Evolutionary conservation across 2,888 invertebrate genomes (phyloP).

Genomic region (Coleophora flavipennella): DNA sequence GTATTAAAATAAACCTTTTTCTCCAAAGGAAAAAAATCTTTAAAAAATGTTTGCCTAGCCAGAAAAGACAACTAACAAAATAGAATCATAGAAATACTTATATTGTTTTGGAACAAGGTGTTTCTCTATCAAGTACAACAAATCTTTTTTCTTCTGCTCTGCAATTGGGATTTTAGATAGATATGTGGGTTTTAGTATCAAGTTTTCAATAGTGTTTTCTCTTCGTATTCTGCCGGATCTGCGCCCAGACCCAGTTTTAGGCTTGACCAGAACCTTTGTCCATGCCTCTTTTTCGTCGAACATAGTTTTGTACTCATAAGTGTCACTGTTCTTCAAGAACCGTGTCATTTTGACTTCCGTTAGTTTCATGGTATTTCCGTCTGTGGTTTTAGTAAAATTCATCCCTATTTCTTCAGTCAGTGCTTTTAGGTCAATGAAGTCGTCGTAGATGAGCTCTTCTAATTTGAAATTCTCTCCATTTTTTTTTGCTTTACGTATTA

Average conservation of each 20-base stretch:
- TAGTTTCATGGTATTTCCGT: conserved; percentile 9
- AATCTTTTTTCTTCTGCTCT: conserved; percentile 2
- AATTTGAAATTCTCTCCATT: conserved; percentile 13
- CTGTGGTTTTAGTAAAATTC: conserved; percentile 11
- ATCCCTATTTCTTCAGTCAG: conserved; percentile 8
- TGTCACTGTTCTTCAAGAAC: conserved; percentile 13
- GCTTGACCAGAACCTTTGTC: conserved; percentile 7
- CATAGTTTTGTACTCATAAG: conserved; percentile 11
- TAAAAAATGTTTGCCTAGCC: background rate
- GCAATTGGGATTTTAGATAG: background rate
- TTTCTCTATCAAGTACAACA: background rate
- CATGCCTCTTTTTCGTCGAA: background rate
- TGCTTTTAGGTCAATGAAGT: conserved; percentile 13
- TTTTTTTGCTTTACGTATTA: conserved; percentile 15
- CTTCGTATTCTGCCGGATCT: conserved; percentile 2
- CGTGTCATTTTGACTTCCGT: conserved; percentile 13
- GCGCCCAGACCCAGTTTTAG: background rate
- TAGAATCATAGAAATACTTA: conserved; percentile 2
- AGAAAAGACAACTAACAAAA: background rate
- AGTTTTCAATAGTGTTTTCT: background rate
- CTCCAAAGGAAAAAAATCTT: background rate
- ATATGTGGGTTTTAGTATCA: background rate
- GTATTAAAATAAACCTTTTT: background rate
- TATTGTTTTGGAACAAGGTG: conserved; percentile 3
- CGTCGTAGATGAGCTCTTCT: conserved; percentile 12